Conservation (phyloP, 1,140 invertebrate species). For the Scaptomyza pallida region DNA sequence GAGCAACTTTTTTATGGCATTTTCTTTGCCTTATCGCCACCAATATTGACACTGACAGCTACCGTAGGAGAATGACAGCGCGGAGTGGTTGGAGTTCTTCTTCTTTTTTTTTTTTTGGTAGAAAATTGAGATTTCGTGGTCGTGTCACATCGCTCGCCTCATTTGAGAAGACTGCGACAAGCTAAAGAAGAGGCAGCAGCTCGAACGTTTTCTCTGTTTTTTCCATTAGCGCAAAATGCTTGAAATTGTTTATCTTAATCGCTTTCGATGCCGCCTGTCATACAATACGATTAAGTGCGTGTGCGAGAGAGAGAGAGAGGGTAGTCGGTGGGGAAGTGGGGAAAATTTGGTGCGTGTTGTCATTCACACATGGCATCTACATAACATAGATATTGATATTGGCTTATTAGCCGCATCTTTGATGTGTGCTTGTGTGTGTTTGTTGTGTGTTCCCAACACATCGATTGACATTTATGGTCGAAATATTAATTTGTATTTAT, state of each 20-base stretch:
- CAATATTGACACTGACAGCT: slow-evolving; percentile 56
- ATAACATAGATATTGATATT: slow-evolving; percentile 54
- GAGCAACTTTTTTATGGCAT: slow-evolving; percentile 63
- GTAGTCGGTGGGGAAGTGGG: neutral
- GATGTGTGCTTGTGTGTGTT: slow-evolving; percentile 5
- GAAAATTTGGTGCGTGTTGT: slow-evolving; percentile 6
- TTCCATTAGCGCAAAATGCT: slow-evolving; percentile 60
- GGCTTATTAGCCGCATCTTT: slow-evolving; percentile 54
- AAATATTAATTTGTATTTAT: slow-evolving; percentile 55
- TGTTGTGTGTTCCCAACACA: slow-evolving; percentile 6
- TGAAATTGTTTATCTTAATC: slow-evolving; percentile 75
- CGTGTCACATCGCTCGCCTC: slow-evolving; percentile 66
- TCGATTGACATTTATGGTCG: slow-evolving; percentile 51
- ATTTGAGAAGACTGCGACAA: slow-evolving; percentile 31
- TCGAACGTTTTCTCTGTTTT: slow-evolving; percentile 23
- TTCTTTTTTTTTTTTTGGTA: too few relatives aligned
- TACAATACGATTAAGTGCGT: neutral
- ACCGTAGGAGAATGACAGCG: neutral
- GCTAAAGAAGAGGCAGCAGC: slow-evolving; percentile 17
- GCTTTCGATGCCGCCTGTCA: slow-evolving; percentile 41
- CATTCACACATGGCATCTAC: slow-evolving; percentile 56
- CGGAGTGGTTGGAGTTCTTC: neutral
- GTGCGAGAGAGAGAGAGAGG: neutral
- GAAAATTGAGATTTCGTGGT: slow-evolving; percentile 56
- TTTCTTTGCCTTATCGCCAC: slow-evolving; percentile 45